Percentiles rank a stretch among this genome's conserved stretches.
Conservation (phyloP, 2,113 vertebrate genomes). For the Motacilla alba region DNA sequence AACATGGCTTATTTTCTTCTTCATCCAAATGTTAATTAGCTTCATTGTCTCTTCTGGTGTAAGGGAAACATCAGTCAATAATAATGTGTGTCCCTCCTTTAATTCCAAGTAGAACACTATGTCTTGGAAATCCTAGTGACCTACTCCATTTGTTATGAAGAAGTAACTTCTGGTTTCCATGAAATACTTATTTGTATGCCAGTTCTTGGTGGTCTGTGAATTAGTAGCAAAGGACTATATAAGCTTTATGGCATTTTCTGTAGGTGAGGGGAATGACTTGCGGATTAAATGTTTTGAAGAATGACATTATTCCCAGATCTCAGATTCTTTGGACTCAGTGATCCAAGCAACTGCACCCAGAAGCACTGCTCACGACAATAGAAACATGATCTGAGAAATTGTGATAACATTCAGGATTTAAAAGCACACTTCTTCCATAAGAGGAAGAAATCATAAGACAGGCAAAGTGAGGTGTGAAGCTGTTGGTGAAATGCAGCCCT, state of each 20-base stretch:
- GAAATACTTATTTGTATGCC: not conserved
- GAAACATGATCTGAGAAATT: not conserved
- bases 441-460: not conserved
- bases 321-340: not conserved
- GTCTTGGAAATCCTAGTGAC: not conserved
- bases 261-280: not conserved
- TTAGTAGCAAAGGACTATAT: not conserved
- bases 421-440: not conserved
- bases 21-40: not conserved
- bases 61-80: not conserved
- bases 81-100: not conserved
- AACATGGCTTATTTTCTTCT: not conserved
- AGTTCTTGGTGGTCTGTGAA: not conserved
- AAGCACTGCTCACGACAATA: not conserved
- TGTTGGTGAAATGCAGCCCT: accelerated
- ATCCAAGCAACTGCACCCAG: not conserved
- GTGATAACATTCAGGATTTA: not conserved
- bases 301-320: not conserved
- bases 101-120: not conserved
- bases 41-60: not conserved
- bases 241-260: not conserved
- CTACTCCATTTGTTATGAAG: not conserved
- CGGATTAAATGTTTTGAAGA: not conserved
- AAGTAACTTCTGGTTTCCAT: not conserved
- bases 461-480: not conserved